Base-by-base conservation (phyloP, 2,888 invertebrate species). In the Apamea monoglypha region DNA sequence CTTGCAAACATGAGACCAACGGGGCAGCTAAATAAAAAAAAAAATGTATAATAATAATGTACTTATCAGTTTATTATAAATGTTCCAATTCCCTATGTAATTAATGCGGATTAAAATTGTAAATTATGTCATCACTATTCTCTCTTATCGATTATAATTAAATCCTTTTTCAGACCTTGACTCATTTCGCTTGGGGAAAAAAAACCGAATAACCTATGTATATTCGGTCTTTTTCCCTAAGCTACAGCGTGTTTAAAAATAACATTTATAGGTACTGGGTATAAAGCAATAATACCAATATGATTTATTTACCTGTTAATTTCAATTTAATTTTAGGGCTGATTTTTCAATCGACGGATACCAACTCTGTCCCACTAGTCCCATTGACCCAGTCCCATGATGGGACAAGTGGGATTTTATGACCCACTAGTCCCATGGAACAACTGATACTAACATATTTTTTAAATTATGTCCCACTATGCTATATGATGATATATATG, bases 151-250 rank as follows among this genome's bases (percentile, higher is more conserved):
- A 61, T 80, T 80, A 56, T 50, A 59, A 68, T 67, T 36, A 50
- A 69, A 80, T 50, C 21, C 6, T 68, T 29, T 47, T 78, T 40
- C 2, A 18, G 36, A 21, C 1, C 18, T 29, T 78, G 61, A 80
- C 36, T 69, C 47, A 50, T 32, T 59, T 50, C 18, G 70, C 25
- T 40, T 70, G 80, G 40, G 80, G 80, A n/a, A 78, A 80, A 78
- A 68, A 40, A 14, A 40, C 14, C 14, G 8, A 40, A 63, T 61
- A 12, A 12, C 0, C 1, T 44, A n/a, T n/a, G n/a, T n/a, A n/a
- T 12, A 44, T 12, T 12, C 1, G 44, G 36, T 36, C 36, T 36
- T 36, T 36, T 36, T 36, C 36, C 36, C 36, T 36, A 36, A 36
- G 36, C 18, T 36, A 70, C 21, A 66, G 29, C 8, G 21, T 21